Evolutionary conservation across 2,888 invertebrate species (phyloP).

Genomic region (Furcula furcula): DNA sequence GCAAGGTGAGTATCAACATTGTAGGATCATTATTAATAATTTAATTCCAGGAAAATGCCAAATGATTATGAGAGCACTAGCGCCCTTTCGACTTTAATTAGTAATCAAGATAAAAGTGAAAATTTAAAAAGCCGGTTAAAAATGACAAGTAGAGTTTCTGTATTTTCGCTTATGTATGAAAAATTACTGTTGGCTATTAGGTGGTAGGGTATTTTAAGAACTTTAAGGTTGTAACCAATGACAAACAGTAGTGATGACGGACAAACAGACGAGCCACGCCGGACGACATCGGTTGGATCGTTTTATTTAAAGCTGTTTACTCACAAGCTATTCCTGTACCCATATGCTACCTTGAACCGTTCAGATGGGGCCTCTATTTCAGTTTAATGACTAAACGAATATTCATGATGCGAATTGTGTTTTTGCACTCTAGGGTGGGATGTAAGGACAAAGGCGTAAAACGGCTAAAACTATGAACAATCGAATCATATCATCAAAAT

Average conservation of each 20-base stretch:
- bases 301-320: conserved; percentile 63
- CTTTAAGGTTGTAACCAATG: conserved; percentile 6
- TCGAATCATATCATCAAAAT: conserved; percentile 1
- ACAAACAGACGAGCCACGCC: conserved; percentile 11
- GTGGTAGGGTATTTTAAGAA: background rate
- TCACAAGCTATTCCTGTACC: conserved; percentile 64
- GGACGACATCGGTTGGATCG: conserved; percentile 46
- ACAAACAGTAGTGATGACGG: conserved; percentile 11
- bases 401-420: conserved; percentile 37
- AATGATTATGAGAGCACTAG: no score
- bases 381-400: conserved; percentile 57
- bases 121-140: no score
- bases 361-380: conserved; percentile 65
- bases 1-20: no score
- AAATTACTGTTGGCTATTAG: background rate
- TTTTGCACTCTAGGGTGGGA: conserved; percentile 16
- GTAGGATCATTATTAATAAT: no score
- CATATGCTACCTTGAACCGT: conserved; percentile 69
- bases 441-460: conserved; percentile 20
- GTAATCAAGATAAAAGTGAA: no score
- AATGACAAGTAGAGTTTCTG: no score
- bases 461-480: conserved; percentile 4
- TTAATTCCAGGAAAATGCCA: no score
- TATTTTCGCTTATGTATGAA: no score
- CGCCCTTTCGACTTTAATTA: no score